These are phyloP conservation scores for Psilopsiagon aymara DNA, from an alignment of 2,113 vertebrate genomes.

Conservation along the genomic window DNA sequence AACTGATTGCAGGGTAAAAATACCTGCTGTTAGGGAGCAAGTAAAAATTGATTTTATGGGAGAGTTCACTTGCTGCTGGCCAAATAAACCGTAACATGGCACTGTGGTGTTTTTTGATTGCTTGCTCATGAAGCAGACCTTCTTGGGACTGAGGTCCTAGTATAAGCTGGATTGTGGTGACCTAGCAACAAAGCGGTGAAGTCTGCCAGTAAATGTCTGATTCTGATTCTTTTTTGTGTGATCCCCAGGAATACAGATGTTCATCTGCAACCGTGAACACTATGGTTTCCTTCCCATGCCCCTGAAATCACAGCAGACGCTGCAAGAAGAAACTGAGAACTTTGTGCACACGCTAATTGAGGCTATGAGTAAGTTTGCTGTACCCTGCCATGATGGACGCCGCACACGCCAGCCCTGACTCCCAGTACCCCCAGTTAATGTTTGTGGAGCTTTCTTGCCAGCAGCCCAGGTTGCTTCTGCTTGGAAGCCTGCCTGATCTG, in stretches of 20 bases:
- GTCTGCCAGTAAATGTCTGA: background rate
- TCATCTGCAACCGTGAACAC: constrained; percentile 93
- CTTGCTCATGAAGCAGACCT: background rate
- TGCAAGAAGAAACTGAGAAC: constrained; percentile 89
- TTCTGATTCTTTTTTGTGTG: background rate
- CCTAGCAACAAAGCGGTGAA: background rate
- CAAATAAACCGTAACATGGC: background rate
- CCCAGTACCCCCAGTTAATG: background rate
- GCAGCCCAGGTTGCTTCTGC: background rate
- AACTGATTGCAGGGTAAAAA: background rate
- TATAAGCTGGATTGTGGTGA: background rate
- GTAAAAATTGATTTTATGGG: background rate
- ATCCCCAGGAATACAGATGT: constrained; percentile 86
- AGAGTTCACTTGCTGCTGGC: background rate
- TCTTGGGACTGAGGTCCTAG: background rate
- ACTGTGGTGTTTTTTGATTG: background rate
- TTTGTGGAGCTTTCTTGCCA: background rate
- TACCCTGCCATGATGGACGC: background rate
- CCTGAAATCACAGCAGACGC: constrained; percentile 86
- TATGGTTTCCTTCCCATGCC: constrained; percentile 94
- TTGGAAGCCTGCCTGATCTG: background rate
- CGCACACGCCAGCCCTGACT: background rate
- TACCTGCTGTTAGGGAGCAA: background rate
- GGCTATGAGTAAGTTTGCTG: constrained; percentile 90
- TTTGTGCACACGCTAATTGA: constrained; percentile 90